Evolutionary conservation across 2,797 vertebrate species (phyloP).

Genomic region (Silurus lanzhouensis): DNA sequence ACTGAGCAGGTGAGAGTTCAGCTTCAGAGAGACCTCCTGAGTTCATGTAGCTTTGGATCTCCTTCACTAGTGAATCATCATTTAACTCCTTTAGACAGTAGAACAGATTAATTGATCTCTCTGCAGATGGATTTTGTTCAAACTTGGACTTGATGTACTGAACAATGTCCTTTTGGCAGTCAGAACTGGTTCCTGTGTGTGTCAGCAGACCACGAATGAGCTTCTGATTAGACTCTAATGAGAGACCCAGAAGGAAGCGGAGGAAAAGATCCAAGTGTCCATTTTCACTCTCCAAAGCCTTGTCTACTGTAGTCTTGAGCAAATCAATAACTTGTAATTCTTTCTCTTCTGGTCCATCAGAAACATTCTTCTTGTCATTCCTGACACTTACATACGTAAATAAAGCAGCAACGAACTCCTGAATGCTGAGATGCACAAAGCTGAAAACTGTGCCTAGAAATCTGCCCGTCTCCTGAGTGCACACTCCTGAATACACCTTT

Average conservation of each 20-base stretch:
- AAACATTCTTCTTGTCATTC: slow-evolving; percentile 20
- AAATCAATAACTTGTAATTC: not conserved
- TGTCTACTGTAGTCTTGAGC: slow-evolving; percentile 4
- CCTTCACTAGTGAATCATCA: slow-evolving; percentile 26
- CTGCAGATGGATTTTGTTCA: not conserved
- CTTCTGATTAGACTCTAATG: slow-evolving; percentile 13
- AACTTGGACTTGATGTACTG: slow-evolving; percentile 16
- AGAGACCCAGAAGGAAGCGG: slow-evolving; percentile 20
- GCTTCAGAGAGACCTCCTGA: slow-evolving; percentile 25
- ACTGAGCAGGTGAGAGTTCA: slow-evolving; percentile 24
- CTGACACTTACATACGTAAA: not conserved
- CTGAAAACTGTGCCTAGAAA: slow-evolving; percentile 3
- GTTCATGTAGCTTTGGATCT: slow-evolving; percentile 9
- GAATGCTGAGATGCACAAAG: slow-evolving; percentile 29
- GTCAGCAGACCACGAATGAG: slow-evolving; percentile 30
- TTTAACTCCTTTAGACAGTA: slow-evolving; percentile 23
- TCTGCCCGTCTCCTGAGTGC: slow-evolving; percentile 6
- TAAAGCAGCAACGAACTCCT: slow-evolving; percentile 32
- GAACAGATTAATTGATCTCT: slow-evolving; percentile 21
- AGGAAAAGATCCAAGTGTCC: slow-evolving; percentile 15
- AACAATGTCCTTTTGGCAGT: not conserved
- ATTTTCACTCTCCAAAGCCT: not conserved
- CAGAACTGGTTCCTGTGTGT: slow-evolving; percentile 4
- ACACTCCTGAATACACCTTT: slow-evolving; percentile 15
- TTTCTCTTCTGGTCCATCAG: not conserved